Percentiles rank a stretch among this genome's conserved stretches.
These are phyloP conservation scores for Nebria brevicollis DNA, from an alignment of 2,888 invertebrate species.

Conservation along the genomic window DNA sequence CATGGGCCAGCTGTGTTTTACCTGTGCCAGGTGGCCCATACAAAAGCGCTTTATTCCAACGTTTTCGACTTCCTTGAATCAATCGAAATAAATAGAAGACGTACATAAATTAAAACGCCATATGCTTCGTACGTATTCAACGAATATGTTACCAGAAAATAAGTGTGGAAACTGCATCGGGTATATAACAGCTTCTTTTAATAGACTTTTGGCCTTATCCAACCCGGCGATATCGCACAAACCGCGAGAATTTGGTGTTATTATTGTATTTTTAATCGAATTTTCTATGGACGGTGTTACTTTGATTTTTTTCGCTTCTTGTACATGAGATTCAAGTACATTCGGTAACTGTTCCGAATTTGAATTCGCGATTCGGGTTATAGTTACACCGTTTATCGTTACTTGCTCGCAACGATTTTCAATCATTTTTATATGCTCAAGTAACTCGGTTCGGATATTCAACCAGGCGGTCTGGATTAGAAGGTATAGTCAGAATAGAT, in stretches of 20 bases:
- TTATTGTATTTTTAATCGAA: constrained; percentile 50
- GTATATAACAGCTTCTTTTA: constrained; percentile 65
- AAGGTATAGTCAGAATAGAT: too few species aligned
- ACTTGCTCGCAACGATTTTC: constrained; percentile 13
- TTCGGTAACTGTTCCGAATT: neutral
- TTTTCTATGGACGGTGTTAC: neutral
- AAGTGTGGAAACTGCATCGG: constrained; percentile 67
- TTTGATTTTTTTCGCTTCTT: neutral
- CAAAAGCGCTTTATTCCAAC: constrained; percentile 66
- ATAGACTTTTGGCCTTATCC: constrained; percentile 62
- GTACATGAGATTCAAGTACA: constrained; percentile 3
- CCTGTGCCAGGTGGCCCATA: constrained; percentile 67
- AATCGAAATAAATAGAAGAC: neutral
- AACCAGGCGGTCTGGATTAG: constrained; percentile 15
- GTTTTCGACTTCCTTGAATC: constrained; percentile 57
- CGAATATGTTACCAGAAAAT: constrained; percentile 59
- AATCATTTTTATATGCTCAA: constrained; percentile 12
- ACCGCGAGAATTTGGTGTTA: constrained; percentile 56
- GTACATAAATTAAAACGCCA: constrained; percentile 8
- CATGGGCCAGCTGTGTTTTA: constrained; percentile 62
- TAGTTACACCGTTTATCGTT: constrained; percentile 29
- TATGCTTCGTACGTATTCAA: neutral
- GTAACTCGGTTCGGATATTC: constrained; percentile 20
- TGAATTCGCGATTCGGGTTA: constrained; percentile 7
- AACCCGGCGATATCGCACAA: constrained; percentile 66